Evolutionary conservation across 2,797 vertebrate genomes (phyloP).

Genomic region (Echeneis naucrates): DNA sequence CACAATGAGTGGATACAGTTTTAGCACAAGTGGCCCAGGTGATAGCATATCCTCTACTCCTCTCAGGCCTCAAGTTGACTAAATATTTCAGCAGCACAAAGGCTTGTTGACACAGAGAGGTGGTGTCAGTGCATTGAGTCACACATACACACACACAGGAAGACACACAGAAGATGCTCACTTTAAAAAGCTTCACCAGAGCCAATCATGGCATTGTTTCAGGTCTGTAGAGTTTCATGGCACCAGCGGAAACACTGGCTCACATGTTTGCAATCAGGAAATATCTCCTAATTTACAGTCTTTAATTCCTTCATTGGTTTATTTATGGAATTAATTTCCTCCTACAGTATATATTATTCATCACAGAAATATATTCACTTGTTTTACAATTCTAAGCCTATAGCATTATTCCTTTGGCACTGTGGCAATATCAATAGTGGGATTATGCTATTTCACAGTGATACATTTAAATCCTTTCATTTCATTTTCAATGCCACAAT

Average conservation of each 20-base stretch:
- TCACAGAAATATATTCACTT: neutral
- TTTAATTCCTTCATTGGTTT: constrained; percentile 19
- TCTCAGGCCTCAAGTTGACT: constrained; percentile 23
- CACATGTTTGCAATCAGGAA: neutral
- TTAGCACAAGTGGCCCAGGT: constrained; percentile 29
- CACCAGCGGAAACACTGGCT: neutral
- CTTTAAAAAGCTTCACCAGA: neutral
- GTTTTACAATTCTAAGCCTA: constrained; percentile 4
- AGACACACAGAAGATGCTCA: constrained; percentile 21
- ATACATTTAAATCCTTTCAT: neutral
- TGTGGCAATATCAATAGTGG: neutral
- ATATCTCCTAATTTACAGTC: constrained; percentile 1
- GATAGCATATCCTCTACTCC: constrained; percentile 18
- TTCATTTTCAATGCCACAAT: neutral
- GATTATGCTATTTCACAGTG: neutral
- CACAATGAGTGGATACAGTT: constrained; percentile 43
- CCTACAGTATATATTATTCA: neutral
- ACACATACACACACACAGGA: neutral
- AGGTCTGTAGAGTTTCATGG: neutral
- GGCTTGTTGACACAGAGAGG: constrained; percentile 42
- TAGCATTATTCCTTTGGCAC: constrained; percentile 1
- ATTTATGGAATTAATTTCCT: constrained; percentile 19
- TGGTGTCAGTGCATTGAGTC: neutral
- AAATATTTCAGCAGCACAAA: constrained; percentile 31
- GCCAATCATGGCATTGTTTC: neutral